Percentiles rank a stretch among this genome's conserved stretches.
phyloP scores from a whole-genome alignment of 2,888 invertebrate genomes.

The Ceraclea dissimilis region DNA sequence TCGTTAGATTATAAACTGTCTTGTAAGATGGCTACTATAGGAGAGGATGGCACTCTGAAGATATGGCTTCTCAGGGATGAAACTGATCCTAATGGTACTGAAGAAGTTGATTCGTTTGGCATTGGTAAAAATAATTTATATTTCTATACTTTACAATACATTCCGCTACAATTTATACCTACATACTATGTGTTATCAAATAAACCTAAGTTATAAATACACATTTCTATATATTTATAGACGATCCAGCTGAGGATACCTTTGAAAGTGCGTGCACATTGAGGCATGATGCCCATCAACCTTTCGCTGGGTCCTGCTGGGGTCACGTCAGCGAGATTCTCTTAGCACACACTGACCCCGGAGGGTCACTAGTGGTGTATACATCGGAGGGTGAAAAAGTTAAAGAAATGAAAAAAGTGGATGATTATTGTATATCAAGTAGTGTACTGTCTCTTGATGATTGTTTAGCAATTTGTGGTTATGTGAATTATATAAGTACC shows the following conservation, averaged over 20 bases:
- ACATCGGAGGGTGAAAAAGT: constrained; percentile 27
- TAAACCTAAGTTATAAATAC: not conserved
- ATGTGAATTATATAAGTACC: not conserved
- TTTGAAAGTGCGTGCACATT: constrained; percentile 7
- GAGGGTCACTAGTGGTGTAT: constrained; percentile 38
- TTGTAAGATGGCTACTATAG: constrained; percentile 51
- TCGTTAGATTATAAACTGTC: constrained; percentile 42
- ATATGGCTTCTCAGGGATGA: constrained; percentile 48
- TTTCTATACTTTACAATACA: too few species aligned
- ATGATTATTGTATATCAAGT: constrained; percentile 9
- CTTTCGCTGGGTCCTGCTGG: constrained; percentile 31
- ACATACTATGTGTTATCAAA: not conserved
- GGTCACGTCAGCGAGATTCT: constrained; percentile 36
- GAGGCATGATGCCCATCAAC: not conserved
- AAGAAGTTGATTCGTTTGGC: constrained; percentile 8
- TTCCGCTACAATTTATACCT: too few species aligned
- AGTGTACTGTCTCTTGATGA: constrained; percentile 18
- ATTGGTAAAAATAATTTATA: too few species aligned
- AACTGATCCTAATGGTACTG: constrained; percentile 8
- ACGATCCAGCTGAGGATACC: constrained; percentile 4
- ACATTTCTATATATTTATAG: not conserved
- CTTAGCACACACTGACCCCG: constrained; percentile 35
- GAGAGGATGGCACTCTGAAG: constrained; percentile 49
- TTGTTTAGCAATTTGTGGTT: constrained; percentile 12
- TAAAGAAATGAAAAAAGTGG: constrained; percentile 4